phyloP scores from a whole-genome alignment of 2,113 vertebrate genomes.

The Clupea harengus region DNA sequence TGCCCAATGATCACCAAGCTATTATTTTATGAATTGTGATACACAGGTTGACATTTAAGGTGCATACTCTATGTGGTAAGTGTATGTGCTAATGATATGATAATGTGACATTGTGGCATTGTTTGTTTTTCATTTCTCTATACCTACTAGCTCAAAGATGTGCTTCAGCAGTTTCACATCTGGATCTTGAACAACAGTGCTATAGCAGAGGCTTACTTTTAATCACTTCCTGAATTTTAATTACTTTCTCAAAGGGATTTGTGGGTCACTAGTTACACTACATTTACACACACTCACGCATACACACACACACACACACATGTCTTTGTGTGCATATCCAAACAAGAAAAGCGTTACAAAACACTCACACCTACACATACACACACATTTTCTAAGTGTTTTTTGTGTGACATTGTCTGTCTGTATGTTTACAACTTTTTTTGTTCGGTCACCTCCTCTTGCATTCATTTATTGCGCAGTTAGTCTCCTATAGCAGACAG shows the following conservation, averaged over 20 bases:
- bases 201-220: not conserved
- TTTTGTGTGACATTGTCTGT: constrained; percentile 37
- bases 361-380: too few relatives aligned
- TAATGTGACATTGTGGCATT: not conserved
- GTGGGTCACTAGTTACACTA: not conserved
- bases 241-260: not conserved
- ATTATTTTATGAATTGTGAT: not conserved
- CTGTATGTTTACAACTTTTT: constrained; percentile 49
- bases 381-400: not conserved
- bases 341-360: not conserved
- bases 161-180: not conserved
- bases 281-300: not conserved
- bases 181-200: not conserved
- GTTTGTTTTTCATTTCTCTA: not conserved
- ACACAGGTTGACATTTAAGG: not conserved
- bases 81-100: not conserved
- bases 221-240: not conserved
- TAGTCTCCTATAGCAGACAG: not conserved
- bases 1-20: not conserved
- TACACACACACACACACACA: not conserved
- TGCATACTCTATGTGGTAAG: too few relatives aligned
- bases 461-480: not conserved
- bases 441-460: not conserved
- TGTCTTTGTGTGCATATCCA: not conserved
- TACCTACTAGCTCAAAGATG: not conserved